Evolutionary conservation across 2,888 invertebrate species (phyloP), one percentile per base, ranked within the genome.

Genomic region (Reticulitermes lucifugus): DNA sequence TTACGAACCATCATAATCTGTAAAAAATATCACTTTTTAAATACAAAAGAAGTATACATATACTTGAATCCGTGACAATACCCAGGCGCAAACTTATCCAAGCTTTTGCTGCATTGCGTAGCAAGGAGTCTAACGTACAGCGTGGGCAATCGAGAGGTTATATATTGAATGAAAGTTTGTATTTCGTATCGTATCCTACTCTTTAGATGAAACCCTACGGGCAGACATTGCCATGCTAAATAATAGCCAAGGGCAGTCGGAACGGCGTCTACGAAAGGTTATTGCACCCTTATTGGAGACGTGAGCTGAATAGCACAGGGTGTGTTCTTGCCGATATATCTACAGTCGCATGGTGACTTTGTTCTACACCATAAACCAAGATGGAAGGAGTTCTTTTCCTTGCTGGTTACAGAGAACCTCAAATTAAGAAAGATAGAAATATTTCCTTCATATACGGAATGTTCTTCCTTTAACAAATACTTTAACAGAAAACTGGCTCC

Each of bases 231-330:
- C 80, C 55, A 80, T 80, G 80, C 80, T 80, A 59, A 80, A 80
- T 60, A 80, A 80, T 29, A 22, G 55, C 55, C 60, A 22, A n/a
- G 21, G 60, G 60, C 60, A 59, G 79, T 29, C 60, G 35, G 60
- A 35, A 55, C n/a, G 51, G 51, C 79, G 79, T 79, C 79, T 79
- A 79, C 80, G 60, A 80, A 80, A 80, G 55, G 80, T 77, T 83
- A 83, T 83, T 83, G 83, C 75, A 75, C 75, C 73, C 51, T 59
- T 77, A 83, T 83, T 77, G 77, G 60, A 83, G 83, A 83, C 83
- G 83, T 77, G 83, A 29, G 77, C 25, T 7, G 83, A 83, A 60
- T 83, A 59, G 35, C 22, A 25, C 43, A 83, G 21, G 60, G 21
- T 60, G 60, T 60, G 14, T 65, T 60, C 60, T 60, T 7, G 21